Evolutionary conservation across 1,140 invertebrate species (phyloP).

Genomic region (Phocides pigmalion): DNA sequence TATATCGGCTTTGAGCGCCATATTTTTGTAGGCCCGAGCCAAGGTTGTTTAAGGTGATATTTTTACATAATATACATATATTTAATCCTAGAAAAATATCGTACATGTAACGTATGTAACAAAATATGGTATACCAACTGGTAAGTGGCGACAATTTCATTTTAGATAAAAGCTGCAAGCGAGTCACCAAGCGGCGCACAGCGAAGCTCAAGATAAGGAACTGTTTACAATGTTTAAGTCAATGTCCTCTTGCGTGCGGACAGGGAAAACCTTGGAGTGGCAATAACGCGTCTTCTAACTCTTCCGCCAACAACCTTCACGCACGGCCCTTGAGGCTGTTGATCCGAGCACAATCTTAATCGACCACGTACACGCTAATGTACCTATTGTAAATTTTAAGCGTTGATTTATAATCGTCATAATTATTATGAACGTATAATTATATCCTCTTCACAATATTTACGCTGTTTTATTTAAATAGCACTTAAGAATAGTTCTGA

Average conservation of each 20-base stretch:
- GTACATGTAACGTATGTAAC: background rate
- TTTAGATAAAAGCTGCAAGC: constrained; percentile 77
- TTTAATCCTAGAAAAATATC: background rate
- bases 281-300: constrained; percentile 60
- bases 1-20: too few relatives aligned
- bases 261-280: constrained; percentile 79
- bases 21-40: too few relatives aligned
- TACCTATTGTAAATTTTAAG: constrained; percentile 48
- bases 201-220: constrained; percentile 78
- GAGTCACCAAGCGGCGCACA: constrained; percentile 58
- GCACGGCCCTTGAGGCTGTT: constrained; percentile 48
- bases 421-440: constrained; percentile 13
- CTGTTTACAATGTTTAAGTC: constrained; percentile 81
- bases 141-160: constrained; percentile 58
- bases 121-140: constrained; percentile 20
- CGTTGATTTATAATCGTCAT: constrained; percentile 12
- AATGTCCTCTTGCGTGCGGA: constrained; percentile 75
- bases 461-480: background rate
- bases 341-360: constrained; percentile 47
- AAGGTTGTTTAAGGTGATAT: too few relatives aligned
- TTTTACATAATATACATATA: too few relatives aligned
- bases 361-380: constrained; percentile 50
- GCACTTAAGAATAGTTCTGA: background rate
- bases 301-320: constrained; percentile 46
- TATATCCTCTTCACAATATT: background rate